A percentile compares a stretch with the other conserved stretches of the same genome.
These are phyloP conservation scores for Scelioninae gen. 1 DNA, from an alignment of 2,888 invertebrate genomes.

Conservation along the genomic window DNA sequence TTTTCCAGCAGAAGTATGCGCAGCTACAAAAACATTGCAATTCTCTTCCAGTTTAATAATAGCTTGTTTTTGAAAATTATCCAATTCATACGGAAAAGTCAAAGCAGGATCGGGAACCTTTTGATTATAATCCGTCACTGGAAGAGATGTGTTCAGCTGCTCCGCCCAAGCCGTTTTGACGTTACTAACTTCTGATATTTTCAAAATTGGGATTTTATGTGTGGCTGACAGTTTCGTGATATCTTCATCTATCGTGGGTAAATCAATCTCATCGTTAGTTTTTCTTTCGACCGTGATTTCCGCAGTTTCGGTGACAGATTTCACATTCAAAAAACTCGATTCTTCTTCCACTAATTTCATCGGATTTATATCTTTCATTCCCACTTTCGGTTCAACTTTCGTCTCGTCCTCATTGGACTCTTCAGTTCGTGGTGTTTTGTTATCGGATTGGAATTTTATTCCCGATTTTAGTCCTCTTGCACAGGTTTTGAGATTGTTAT, in stretches of 20 bases:
- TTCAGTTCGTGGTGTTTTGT: slow-evolving; percentile 76
- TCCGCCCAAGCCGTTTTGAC: slow-evolving; percentile 94
- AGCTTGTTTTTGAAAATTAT: slow-evolving; percentile 98
- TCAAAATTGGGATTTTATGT: slow-evolving; percentile 87
- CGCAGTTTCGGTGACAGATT: slow-evolving; percentile 3
- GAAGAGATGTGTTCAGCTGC: slow-evolving; percentile 91
- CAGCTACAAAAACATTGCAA: slow-evolving; percentile 98
- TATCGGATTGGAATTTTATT: slow-evolving; percentile 79
- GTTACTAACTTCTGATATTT: slow-evolving; percentile 86
- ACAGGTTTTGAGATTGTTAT: slow-evolving; percentile 78
- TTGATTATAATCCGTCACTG: slow-evolving; percentile 92
- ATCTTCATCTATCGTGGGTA: slow-evolving; percentile 77
- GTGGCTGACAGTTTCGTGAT: slow-evolving; percentile 79
- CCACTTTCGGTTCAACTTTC: no score
- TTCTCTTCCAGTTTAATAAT: slow-evolving; percentile 96
- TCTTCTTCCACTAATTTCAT: slow-evolving; percentile 73
- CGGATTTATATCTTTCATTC: slow-evolving; percentile 17
- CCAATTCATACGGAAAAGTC: slow-evolving; percentile 95
- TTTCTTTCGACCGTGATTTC: slow-evolving; percentile 74
- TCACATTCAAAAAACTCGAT: slow-evolving; percentile 85
- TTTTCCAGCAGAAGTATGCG: slow-evolving; percentile 99
- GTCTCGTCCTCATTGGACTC: slow-evolving; percentile 56
- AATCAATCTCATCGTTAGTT: slow-evolving; percentile 5
- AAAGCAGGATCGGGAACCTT: slow-evolving; percentile 93
- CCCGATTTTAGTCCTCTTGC: slow-evolving; percentile 80